Base-by-base conservation (phyloP, 2,888 invertebrate genomes). In the Ellobium chinense region DNA sequence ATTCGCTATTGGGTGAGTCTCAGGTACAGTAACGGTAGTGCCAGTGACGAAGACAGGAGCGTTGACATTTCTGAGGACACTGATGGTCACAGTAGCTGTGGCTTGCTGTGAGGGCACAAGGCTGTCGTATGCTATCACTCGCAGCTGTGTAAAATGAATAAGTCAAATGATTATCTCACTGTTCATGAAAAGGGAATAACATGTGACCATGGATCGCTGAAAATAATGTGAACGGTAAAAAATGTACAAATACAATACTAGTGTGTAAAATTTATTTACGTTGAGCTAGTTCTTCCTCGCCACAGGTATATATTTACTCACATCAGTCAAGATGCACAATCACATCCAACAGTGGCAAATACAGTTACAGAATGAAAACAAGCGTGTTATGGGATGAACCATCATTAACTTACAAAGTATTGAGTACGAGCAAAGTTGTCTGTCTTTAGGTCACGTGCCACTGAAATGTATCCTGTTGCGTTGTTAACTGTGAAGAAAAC, bases 401-500 rank as follows among this genome's bases (percentile, higher is more conserved):
- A n/a, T n/a, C n/a, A n/a, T n/a, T n/a, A n/a, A n/a, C 36, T 82
- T 85, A 91, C 91, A 72, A 82, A 84, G 82, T 91, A 91, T 5
- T 85, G 83, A 12, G 62, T 58, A 34, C 84, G 74, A 27, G 85
- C 80, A 7, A 88, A 75, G 18, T 83, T 84, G 82, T 92, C 92
- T n/a, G 85, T 85, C 37, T 82, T 82, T 58, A 91, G 85, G 73
- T 88, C 87, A 66, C 87, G 82, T 0, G 72, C 81, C 1, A 91
- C 81, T 27, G 83, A 81, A 46, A 92, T 85, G 21, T 83, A 81
- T 29, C 87, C 91, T 46, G 79, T 85, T 31, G 80, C 81, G 7
- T 72, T 56, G 80, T 89, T 83, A 62, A 92, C 82, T 18, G 46
- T 56, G 82, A 92, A 92, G 88, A 92, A 91, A 24, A 86, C 83